Evolutionary conservation across 2,888 invertebrate genomes (phyloP).

Genomic region (Adela reaumurella): DNA sequence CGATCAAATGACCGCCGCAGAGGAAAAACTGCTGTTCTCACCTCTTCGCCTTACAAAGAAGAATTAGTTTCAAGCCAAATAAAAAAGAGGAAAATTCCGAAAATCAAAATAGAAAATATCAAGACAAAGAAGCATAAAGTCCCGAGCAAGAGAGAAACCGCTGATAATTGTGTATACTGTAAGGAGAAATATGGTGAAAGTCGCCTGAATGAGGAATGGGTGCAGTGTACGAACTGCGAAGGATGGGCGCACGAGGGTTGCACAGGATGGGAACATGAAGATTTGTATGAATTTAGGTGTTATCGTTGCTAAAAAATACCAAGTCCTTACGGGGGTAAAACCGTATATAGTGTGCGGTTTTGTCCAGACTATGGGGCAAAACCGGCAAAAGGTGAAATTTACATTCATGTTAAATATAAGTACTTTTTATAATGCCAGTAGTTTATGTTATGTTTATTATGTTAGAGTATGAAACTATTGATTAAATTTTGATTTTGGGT

Average conservation of each 20-base stretch:
- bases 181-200: neutral
- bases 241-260: conserved; percentile 1
- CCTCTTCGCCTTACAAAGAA: neutral
- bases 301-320: neutral
- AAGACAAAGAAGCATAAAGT: neutral
- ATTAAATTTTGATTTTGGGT: no score
- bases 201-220: neutral
- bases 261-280: neutral
- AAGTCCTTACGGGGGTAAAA: neutral
- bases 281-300: neutral
- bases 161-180: conserved; percentile 1
- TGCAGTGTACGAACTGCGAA: neutral
- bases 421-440: no score
- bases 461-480: no score
- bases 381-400: neutral
- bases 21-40: no score
- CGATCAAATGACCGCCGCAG: no score
- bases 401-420: no score
- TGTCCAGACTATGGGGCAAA: neutral
- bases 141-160: no score
- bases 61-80: neutral
- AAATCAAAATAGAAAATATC: neutral
- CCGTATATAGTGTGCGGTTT: neutral
- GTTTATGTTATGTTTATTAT: no score
- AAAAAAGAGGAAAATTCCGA: neutral